phyloP scores from a whole-genome alignment of 2,113 vertebrate species.

The Pavo muticus region DNA sequence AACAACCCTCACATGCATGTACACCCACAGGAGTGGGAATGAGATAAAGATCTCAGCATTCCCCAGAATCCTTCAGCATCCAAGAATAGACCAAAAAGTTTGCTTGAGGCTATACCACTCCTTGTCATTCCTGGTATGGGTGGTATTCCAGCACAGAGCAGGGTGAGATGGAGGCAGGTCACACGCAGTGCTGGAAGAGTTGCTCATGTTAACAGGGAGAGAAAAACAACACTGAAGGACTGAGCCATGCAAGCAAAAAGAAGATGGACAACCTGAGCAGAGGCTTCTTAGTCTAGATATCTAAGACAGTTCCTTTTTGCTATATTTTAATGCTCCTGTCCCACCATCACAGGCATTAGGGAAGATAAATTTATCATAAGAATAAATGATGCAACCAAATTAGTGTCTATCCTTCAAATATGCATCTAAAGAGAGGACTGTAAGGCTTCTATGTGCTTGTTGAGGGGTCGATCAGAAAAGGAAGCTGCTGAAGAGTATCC shows the following conservation, averaged over 20 bases:
- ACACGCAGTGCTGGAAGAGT: background rate
- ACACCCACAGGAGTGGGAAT: background rate
- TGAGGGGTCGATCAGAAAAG: background rate
- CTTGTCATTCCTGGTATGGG: conserved; percentile 56
- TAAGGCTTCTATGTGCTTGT: background rate
- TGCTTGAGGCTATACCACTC: conserved; percentile 61
- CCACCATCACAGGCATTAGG: background rate
- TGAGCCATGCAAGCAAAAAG: background rate
- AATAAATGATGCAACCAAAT: background rate
- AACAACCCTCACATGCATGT: background rate
- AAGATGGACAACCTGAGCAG: background rate
- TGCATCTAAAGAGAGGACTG: background rate
- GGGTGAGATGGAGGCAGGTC: background rate
- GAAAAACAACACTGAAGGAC: background rate
- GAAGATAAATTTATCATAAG: background rate
- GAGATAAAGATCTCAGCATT: conserved; percentile 42
- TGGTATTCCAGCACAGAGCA: conserved; percentile 8
- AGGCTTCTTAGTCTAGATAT: background rate
- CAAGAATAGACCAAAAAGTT: conserved; percentile 57
- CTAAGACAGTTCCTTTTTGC: background rate
- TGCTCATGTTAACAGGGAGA: background rate
- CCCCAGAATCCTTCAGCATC: conserved; percentile 45
- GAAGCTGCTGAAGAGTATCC: background rate
- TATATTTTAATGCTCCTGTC: background rate
- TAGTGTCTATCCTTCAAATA: background rate